Evolutionary conservation across 2,888 invertebrate species (phyloP), one percentile per base, ranked within the genome.

Genomic region (Lasioglossum marginatum): DNA sequence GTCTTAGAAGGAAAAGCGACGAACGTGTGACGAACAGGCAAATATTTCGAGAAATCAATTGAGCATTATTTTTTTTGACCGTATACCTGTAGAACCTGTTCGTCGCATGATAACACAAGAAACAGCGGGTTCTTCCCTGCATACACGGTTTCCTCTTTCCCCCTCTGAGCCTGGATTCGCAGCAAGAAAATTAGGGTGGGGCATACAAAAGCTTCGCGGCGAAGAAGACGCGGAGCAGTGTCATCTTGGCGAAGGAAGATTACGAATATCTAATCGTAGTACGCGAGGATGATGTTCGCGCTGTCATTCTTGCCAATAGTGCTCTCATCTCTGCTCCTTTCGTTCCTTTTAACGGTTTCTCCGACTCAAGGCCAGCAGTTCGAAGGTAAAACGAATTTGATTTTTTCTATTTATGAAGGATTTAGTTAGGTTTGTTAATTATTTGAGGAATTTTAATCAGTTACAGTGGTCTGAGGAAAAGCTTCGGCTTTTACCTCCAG

Each of bases 131-230:
- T 68, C 23, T 68, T 37, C 68, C 68, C 68, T 37, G 37, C 37
- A 23, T 23, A 37, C 10, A 1, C 34, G 12, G 10, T 68, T 68
- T 68, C 34, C 66, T 34, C 3, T 16, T 23, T 52, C 37, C 68
- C 37, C 3, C n/a, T n/a, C 68, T 8, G 0, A 8, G 1, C 4
- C n/a, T 10, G 37, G 23, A 68, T 37, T 23, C 68, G 16, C 37
- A 27, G 2, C 2, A 60, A 12, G 19, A 43, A 16, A 16, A 31
- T 4, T 1, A 4, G 66, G 78, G 80, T 66, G 86, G 75, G 87
- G 76, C 23, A 43, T 77, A 87, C 79, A 87, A 86, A 86, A 80
- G 60, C n/a, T 37, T 31, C 14, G 27, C 6, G 48, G 19, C 8
- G 37, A 19, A 4, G 77, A 70, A 10, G 31, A 37, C 4, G 23